Evolutionary conservation across 1,140 invertebrate genomes (phyloP).

Genomic region (Drosophila athabasca): DNA sequence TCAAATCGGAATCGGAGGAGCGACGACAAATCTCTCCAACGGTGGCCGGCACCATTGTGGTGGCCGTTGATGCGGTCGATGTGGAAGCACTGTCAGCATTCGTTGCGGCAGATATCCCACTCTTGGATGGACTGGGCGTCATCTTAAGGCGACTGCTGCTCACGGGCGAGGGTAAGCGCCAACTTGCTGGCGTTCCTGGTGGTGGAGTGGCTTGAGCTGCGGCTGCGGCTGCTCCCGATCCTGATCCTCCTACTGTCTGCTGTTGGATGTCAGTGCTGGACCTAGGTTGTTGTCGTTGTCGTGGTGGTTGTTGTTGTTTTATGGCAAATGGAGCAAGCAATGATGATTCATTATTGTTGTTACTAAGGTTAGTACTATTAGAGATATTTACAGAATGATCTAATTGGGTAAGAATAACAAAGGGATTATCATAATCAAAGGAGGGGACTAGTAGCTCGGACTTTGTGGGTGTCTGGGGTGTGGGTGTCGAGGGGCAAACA

Average conservation of each 20-base stretch:
- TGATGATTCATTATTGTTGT: conserved; percentile 79
- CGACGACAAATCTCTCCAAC: conserved; percentile 87
- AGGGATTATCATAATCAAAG: conserved; percentile 24
- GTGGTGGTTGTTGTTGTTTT: conserved; percentile 58
- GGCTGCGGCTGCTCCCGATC: conserved; percentile 3
- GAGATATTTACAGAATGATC: conserved; percentile 75
- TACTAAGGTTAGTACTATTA: conserved; percentile 82
- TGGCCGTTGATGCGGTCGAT: conserved; percentile 66
- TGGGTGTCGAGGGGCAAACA: conserved; percentile 75
- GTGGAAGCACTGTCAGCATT: conserved; percentile 75
- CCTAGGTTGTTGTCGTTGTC: conserved; percentile 58
- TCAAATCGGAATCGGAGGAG: conserved; percentile 96
- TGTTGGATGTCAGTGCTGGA: conserved; percentile 63
- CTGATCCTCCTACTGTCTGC: conserved; percentile 30
- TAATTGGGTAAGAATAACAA: conserved; percentile 38
- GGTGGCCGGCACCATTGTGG: conserved; percentile 71
- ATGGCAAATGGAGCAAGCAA: conserved; percentile 82
- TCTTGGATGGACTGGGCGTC: conserved; percentile 78
- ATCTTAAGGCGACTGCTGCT: conserved; percentile 61
- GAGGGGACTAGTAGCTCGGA: conserved; percentile 42
- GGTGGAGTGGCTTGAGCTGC: conserved; percentile 30
- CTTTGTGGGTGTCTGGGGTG: conserved; percentile 70
- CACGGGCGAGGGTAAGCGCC: conserved; percentile 59
- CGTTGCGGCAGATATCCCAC: conserved; percentile 62
- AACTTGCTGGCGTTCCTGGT: conserved; percentile 24